A percentile compares a stretch with the other conserved stretches of the same genome.
Conservation (phyloP, 2,797 vertebrate species). For the Galagoides demidoff region DNA sequence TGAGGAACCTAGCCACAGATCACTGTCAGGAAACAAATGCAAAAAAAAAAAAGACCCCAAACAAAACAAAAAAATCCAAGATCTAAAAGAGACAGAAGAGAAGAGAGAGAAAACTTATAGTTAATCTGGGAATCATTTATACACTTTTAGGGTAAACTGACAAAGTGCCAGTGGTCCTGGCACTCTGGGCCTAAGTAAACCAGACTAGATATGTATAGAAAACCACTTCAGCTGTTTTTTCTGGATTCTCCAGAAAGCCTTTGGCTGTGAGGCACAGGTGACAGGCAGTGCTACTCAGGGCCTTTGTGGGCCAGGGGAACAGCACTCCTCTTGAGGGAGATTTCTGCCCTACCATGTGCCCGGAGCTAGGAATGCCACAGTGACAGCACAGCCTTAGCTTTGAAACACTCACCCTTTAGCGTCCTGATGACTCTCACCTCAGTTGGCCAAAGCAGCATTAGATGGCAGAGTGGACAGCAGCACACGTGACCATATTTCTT, state of each 20-base stretch:
- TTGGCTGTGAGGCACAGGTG: background rate
- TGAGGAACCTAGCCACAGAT: background rate
- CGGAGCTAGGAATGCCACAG: background rate
- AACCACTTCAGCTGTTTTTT: background rate
- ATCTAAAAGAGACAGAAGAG: background rate
- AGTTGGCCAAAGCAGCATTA: fast-evolving
- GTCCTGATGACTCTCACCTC: background rate
- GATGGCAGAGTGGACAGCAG: background rate
- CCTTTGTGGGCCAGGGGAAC: too few species aligned
- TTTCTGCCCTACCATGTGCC: fast-evolving
- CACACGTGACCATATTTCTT: background rate
- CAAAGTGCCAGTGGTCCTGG: too few species aligned
- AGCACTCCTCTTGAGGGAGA: fast-evolving
- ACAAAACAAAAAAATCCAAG: background rate
- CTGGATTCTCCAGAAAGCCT: background rate
- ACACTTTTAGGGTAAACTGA: background rate
- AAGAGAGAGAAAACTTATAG: background rate
- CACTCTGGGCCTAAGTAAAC: background rate
- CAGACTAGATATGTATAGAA: background rate
- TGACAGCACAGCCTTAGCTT: background rate
- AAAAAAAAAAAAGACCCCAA: background rate
- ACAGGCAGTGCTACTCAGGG: fast-evolving
- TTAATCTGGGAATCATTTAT: background rate
- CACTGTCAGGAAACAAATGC: background rate
- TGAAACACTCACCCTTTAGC: fast-evolving